Evolutionary conservation across 2,888 invertebrate species (phyloP).

Genomic region (Osmoderma eremita): DNA sequence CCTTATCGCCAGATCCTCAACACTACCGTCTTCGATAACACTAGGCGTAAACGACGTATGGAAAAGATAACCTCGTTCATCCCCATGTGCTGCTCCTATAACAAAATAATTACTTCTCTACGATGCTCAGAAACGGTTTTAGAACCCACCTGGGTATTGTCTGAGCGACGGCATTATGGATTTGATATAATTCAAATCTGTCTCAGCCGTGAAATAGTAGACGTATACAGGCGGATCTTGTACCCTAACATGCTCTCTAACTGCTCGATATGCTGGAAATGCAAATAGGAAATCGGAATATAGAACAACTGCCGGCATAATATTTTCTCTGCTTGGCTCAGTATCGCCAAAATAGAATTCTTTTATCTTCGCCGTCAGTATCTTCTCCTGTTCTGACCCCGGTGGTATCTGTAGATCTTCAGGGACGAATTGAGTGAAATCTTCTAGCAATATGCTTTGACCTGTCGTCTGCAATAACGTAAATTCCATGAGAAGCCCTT

Average conservation of each 20-base stretch:
- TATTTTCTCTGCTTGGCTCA: conserved; percentile 33
- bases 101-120: background rate
- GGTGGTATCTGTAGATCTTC: conserved; percentile 37
- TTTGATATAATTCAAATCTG: conserved; percentile 24
- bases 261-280: conserved; percentile 29
- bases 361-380: conserved; percentile 26
- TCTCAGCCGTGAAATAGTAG: conserved; percentile 37
- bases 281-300: conserved; percentile 4
- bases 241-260: conserved; percentile 20
- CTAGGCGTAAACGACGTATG: conserved; percentile 18
- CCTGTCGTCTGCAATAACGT: conserved; percentile 26
- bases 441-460: conserved; percentile 18
- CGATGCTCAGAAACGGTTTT: background rate
- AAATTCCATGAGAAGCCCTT: conserved; percentile 42
- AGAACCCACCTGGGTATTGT: conserved; percentile 18
- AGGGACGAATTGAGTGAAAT: conserved; percentile 42
- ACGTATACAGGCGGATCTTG: conserved; percentile 28
- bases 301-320: conserved; percentile 14
- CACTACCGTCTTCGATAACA: conserved; percentile 41
- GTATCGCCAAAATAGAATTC: conserved; percentile 38
- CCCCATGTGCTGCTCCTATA: conserved; percentile 33
- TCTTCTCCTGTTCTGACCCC: conserved; percentile 31
- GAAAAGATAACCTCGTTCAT: conserved; percentile 33
- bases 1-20: conserved; percentile 47
- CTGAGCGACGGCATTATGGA: background rate